Base-by-base conservation (phyloP, 2,797 vertebrate genomes). In the Rhinatrema bivittatum region DNA sequence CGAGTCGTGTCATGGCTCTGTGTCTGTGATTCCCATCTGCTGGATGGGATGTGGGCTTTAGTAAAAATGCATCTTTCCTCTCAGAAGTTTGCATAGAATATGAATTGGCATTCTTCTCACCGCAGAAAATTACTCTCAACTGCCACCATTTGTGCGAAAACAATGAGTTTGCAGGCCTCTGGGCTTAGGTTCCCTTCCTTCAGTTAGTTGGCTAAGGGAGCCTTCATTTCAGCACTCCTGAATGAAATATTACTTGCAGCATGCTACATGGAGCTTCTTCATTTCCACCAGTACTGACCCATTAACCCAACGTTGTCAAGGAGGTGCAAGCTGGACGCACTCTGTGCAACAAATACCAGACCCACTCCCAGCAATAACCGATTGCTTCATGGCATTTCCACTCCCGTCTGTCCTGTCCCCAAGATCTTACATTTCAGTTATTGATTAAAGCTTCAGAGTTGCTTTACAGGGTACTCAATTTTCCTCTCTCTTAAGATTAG, bases 51-150 rank as follows among this genome's bases (percentile, higher is more conserved):
- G n/a, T n/a, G n/a, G n/a, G n/a, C n/a, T n/a, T n/a, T n/a, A n/a
- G n/a, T n/a, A n/a, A n/a, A n/a, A n/a, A n/a, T n/a, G n/a, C n/a
- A n/a, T n/a, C n/a, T n/a, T n/a, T n/a, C n/a, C n/a, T n/a, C n/a
- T n/a, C n/a, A n/a, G n/a, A n/a, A n/a, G n/a, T n/a, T n/a, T n/a
- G n/a, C n/a, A n/a, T n/a, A n/a, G n/a, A n/a, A n/a, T n/a, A n/a
- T n/a, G n/a, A n/a, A n/a, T n/a, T n/a, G n/a, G n/a, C n/a, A n/a
- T n/a, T n/a, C n/a, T n/a, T n/a, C n/a, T n/a, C n/a, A n/a, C n/a
- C n/a, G n/a, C n/a, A n/a, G n/a, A 63, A 70, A 66, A 74, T 51
- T 49, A 53, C 45, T 40, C 48, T n/a, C n/a, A 45, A 37, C 20
- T 60, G 56, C 38, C 42, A 49, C 39, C 42, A 39, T 71, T 66